Conservation (phyloP, 1,140 invertebrate genomes). For the Cepaea nemoralis region DNA sequence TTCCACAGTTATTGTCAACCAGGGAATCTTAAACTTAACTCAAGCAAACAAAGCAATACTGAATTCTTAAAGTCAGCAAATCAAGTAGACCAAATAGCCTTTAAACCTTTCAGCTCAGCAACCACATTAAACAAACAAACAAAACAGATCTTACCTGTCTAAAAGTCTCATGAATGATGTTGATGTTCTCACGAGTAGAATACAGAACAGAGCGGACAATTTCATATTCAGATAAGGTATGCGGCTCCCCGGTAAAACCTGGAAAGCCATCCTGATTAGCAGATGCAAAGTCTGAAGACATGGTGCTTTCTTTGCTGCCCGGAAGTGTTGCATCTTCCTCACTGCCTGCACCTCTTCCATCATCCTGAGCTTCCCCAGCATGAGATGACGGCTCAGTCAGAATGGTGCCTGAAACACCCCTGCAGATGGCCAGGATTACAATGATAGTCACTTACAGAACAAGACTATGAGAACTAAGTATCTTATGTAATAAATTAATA, state of each 20-base stretch:
- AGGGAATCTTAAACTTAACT: too few species aligned
- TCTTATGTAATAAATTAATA: too few species aligned
- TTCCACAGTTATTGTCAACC: too few species aligned
- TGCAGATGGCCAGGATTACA: too few species aligned
- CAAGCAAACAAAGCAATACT: too few species aligned
- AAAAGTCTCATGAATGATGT: slow-evolving; percentile 94
- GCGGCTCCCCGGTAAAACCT: slow-evolving; percentile 64
- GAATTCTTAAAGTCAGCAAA: too few species aligned
- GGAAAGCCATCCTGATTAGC: slow-evolving; percentile 44
- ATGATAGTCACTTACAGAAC: too few species aligned
- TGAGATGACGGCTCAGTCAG: slow-evolving; percentile 47
- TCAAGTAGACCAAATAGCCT: too few species aligned
- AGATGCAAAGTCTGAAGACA: slow-evolving; percentile 53
- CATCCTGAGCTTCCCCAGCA: slow-evolving; percentile 18
- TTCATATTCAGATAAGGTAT: slow-evolving; percentile 69
- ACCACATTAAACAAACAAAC: too few species aligned
- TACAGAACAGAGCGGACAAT: slow-evolving; percentile 90
- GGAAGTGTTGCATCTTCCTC: slow-evolving; percentile 45
- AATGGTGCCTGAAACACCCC: slow-evolving; percentile 52
- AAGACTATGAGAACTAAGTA: too few species aligned
- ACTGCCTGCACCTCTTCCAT: slow-evolving; percentile 40
- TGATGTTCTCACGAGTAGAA: slow-evolving; percentile 89
- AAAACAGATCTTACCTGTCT: slow-evolving; percentile 81
- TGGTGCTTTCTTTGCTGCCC: slow-evolving; percentile 60
- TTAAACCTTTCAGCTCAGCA: too few species aligned